Conservation (phyloP, 2,888 invertebrate genomes). For the Branchinecta sandiegonensis region DNA sequence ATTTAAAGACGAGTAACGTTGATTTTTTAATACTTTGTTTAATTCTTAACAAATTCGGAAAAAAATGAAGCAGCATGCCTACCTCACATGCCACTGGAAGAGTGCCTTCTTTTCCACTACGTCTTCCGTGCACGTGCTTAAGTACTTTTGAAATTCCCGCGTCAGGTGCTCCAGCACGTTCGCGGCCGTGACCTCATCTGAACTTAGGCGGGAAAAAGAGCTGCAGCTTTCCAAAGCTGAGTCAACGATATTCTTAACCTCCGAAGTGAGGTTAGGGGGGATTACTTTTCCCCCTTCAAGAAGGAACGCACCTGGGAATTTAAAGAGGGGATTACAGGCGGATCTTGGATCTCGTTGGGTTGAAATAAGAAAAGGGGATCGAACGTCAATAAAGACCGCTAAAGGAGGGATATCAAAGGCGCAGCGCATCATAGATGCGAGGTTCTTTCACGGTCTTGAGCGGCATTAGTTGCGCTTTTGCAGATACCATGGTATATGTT, state of each 20-base stretch:
- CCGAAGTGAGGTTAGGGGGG: conserved; percentile 36
- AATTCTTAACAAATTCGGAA: too few species aligned
- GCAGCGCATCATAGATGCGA: too few species aligned
- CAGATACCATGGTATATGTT: too few species aligned
- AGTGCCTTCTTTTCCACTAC: conserved; percentile 37
- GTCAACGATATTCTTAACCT: conserved; percentile 39
- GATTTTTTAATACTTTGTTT: too few species aligned
- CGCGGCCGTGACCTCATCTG: conserved; percentile 25
- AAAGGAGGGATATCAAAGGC: too few species aligned
- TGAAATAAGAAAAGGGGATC: too few species aligned
- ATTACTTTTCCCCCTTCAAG: conserved; percentile 29
- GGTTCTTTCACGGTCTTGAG: too few species aligned
- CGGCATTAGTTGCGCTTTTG: too few species aligned
- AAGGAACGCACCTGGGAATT: conserved; percentile 27
- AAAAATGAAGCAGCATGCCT: conserved; percentile 19
- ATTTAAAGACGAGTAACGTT: too few species aligned
- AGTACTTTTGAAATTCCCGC: conserved; percentile 36
- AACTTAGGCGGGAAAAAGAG: conserved; percentile 29
- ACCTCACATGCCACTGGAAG: conserved; percentile 45
- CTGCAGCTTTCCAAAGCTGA: conserved; percentile 38
- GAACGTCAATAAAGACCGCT: too few species aligned
- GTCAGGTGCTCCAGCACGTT: conserved; percentile 36
- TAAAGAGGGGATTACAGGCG: too few species aligned
- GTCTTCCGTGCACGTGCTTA: conserved; percentile 33
- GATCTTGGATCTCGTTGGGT: background rate